These are phyloP conservation scores for Dipodomys ordii DNA, from an alignment of 2,113 vertebrate genomes.

Conservation along the genomic window DNA sequence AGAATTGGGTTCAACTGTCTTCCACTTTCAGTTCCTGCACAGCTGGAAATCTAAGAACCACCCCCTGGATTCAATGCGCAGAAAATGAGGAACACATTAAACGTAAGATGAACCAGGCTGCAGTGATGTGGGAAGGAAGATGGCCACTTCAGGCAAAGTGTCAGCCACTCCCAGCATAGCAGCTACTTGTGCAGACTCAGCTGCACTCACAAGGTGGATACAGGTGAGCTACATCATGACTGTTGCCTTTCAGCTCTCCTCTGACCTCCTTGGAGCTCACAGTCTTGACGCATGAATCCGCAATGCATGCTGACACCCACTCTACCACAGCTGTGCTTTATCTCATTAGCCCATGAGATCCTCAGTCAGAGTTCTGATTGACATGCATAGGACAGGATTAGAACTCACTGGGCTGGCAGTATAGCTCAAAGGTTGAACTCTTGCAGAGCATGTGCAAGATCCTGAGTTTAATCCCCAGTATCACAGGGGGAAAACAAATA, in stretches of 20 bases:
- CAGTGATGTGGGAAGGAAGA: no score
- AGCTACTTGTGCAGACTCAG: not conserved
- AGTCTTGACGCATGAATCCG: not conserved
- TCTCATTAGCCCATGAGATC: not conserved
- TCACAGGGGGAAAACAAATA: not conserved
- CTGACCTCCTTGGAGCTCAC: not conserved
- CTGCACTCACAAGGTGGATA: not conserved
- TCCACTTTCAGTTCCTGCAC: not conserved
- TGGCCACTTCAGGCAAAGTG: no score
- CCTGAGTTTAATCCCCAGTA: no score
- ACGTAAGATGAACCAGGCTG: no score
- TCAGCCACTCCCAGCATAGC: not conserved
- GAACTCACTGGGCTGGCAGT: not conserved
- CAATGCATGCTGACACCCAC: not conserved
- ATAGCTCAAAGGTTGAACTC: rapidly evolving
- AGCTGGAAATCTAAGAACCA: not conserved
- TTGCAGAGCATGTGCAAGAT: not conserved
- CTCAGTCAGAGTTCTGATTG: not conserved
- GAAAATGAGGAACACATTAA: no score
- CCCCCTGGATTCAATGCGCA: not conserved
- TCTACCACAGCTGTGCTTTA: not conserved
- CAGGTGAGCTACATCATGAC: not conserved
- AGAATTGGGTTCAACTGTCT: not conserved
- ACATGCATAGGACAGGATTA: not conserved
- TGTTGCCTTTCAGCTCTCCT: not conserved